Conservation (phyloP, 2,888 invertebrate species). For the Amiota communis region DNA sequence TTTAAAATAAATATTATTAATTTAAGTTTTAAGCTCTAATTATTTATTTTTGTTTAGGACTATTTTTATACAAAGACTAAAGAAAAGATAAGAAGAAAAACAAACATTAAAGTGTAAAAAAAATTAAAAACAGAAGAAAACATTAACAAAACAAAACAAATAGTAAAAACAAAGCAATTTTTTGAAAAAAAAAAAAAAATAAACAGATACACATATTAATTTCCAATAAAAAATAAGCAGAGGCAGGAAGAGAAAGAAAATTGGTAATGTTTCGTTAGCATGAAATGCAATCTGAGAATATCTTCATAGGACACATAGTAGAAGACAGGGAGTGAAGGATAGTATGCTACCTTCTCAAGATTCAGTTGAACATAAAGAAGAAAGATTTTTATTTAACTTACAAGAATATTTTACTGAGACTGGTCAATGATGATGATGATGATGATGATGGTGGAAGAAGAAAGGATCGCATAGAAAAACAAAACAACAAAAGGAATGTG, state of each 20-base stretch:
- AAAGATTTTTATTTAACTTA: no score
- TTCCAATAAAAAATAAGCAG: no score
- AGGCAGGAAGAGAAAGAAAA: no score
- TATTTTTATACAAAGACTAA: constrained; percentile 27
- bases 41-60: constrained; percentile 48
- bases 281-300: no score
- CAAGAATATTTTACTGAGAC: no score
- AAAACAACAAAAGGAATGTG: constrained; percentile 58
- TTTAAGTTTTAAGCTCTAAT: constrained; percentile 61
- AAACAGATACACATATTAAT: not conserved
- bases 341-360: no score
- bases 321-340: no score
- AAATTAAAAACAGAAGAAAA: constrained; percentile 39
- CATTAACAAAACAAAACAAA: constrained; percentile 4
- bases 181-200: constrained; percentile 11
- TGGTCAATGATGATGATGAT: no score
- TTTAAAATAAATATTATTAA: constrained; percentile 27
- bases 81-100: constrained; percentile 32
- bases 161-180: constrained; percentile 4
- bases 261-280: no score
- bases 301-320: no score
- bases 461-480: constrained; percentile 29
- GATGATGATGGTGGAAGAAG: not conserved
- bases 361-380: no score
- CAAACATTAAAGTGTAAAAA: constrained; percentile 22